phyloP scores from a whole-genome alignment of 2,113 vertebrate species.

The Condylura cristata region DNA sequence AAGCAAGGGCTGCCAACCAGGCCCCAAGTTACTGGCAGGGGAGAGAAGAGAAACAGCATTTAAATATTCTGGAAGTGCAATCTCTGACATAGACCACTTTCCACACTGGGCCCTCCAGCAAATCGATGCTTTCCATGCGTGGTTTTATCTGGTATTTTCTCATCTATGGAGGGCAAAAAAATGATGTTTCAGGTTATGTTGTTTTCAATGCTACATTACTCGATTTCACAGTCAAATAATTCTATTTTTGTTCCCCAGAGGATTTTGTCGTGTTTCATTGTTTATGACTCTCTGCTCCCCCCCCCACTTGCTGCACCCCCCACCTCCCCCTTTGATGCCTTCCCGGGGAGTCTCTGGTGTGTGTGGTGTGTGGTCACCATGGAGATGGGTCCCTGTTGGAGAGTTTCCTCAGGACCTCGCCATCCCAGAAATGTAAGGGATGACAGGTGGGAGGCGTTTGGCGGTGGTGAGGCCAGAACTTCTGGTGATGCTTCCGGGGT shows the following conservation, averaged over 20 bases:
- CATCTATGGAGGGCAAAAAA: neutral
- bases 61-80: neutral
- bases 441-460: neutral
- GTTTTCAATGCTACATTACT: slow-evolving; percentile 72
- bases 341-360: slow-evolving; percentile 12
- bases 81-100: neutral
- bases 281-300: neutral
- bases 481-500: neutral
- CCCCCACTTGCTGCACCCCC: neutral
- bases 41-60: rapidly evolving
- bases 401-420: neutral
- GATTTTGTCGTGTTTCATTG: slow-evolving; percentile 66
- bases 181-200: slow-evolving; percentile 60
- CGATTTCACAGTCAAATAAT: slow-evolving; percentile 72
- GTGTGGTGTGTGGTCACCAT: slow-evolving; percentile 19
- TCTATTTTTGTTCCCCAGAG: slow-evolving; percentile 56
- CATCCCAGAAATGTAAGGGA: neutral
- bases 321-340: neutral
- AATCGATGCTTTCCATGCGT: neutral
- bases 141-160: slow-evolving; percentile 41
- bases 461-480: neutral
- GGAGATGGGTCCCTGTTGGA: slow-evolving; percentile 53
- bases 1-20: neutral
- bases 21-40: neutral
- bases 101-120: neutral